Evolutionary conservation across 2,888 invertebrate genomes (phyloP).

Genomic region (Helobdella robusta): DNA sequence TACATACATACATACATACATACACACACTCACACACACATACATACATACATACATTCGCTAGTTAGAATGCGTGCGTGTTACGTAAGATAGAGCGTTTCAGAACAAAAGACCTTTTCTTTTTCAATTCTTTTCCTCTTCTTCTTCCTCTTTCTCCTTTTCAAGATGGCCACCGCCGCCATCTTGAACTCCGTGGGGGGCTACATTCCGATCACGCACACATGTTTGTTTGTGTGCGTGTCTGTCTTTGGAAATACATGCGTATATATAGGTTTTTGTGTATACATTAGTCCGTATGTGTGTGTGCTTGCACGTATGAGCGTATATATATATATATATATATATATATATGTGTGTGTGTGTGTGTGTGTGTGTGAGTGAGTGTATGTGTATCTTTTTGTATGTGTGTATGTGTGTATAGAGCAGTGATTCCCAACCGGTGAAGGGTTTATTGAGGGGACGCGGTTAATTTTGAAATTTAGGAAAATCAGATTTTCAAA

Average conservation of each 20-base stretch:
- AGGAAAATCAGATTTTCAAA: too few species aligned
- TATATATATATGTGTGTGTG: slow-evolving; percentile 3
- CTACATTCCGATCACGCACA: neutral
- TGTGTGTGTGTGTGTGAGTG: slow-evolving; percentile 1
- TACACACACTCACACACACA: slow-evolving; percentile 23
- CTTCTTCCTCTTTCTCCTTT: neutral
- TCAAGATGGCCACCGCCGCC: neutral
- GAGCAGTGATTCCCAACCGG: too few species aligned
- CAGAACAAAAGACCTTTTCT: neutral
- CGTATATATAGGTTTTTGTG: neutral
- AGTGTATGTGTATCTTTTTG: neutral
- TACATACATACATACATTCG: slow-evolving; percentile 20
- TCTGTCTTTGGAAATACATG: neutral
- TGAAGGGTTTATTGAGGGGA: too few species aligned
- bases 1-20: slow-evolving; percentile 25
- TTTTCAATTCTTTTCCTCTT: neutral
- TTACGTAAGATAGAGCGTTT: too few species aligned
- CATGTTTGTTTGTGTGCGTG: neutral
- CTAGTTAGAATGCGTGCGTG: neutral
- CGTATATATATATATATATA: slow-evolving; percentile 1
- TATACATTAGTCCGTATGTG: neutral
- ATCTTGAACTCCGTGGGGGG: neutral
- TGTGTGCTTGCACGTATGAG: neutral
- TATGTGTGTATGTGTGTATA: neutral
- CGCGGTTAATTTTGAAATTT: too few species aligned